Evolutionary conservation across 1,140 invertebrate genomes (phyloP), one percentile per base, ranked within the genome.

Genomic region (Bombus polaris): DNA sequence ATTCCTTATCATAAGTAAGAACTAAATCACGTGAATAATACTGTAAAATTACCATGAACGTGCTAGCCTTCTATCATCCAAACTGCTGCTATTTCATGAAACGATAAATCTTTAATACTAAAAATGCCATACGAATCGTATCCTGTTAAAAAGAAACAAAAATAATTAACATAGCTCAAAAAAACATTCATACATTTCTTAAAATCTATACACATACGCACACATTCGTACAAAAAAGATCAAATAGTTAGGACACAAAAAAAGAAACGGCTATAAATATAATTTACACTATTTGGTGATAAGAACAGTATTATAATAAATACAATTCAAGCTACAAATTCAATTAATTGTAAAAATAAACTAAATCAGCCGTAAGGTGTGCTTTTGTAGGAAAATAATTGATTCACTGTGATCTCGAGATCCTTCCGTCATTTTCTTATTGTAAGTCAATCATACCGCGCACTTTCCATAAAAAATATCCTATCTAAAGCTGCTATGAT

Each of bases 11-110:
- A 15, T 79, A 81, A 42, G 22, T 44, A 42, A 8, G 0, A 74
- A 25, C 22, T 74, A 57, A 73, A 65, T 65, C 71, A 44, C 53
- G 39, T 15, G 28, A 72, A 84, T 84, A 84, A 84, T 84, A 79
- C 83, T 85, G 83, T 37, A 85, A 78, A 72, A 37, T 70, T 72
- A 71, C 28, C 6, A 28, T 42, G 42, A 79, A 37, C 15, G 15
- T 59, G 37, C 12, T 37, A 71, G n/a, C 5, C 15, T 10, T 35
- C 35, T 59, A 2, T 77, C 70, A 71, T 22, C 47, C 25, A 42
- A 42, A 42, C 2, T 28, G 22, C 1, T 22, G 9, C 2, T 32
- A 8, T 47, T 25, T 73, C 8, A 13, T 65, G 22, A 42, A 77
- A 65, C 1, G 10, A 74, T 18, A 12, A 32, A 65, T 42, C 10